Base-by-base conservation (phyloP, 2,113 vertebrate species). In the Halcyon malimbica region DNA sequence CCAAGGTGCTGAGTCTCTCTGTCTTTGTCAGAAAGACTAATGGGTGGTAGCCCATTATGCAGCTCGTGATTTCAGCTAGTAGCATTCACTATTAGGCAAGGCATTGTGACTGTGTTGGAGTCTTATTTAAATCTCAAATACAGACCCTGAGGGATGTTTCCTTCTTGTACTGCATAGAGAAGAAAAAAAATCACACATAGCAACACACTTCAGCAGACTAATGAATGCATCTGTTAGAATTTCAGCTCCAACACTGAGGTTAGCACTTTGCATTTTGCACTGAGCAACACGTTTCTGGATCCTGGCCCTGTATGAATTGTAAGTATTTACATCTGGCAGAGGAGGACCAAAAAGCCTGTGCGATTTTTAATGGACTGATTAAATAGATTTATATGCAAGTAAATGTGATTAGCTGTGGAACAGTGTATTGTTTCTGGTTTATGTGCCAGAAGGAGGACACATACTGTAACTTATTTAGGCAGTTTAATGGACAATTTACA, bases 91-190 rank as follows among this genome's bases (percentile, higher is more conserved):
- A 85, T 37, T 33, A 80, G 44, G 23, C 29, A 56, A 56, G 68
- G 42, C 21, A 70, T 75, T n/a, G 56, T 81, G 13, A 11, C 73
- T 21, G 10, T 87, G 67, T 6, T 41, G 51, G 42, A 56, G 42
- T 46, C 42, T 74, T 93, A 85, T 74, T 91, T 89, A 92, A 96
- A 89, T 64, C 62, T 64, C 80, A n/a, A 29, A 88, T 35, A 90
- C 9, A 74, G 51, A 65, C 33, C 11, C 42, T 65, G 42, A 16
- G 44, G 54, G 19, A 94, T 53, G 59, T 71, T 57, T 79, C 29
- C 17, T 78, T 80, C 93, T 94, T 93, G 39, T 48, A 64, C 18
- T 59, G 33, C 37, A 42, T 4, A 42, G 31, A n/a, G 5, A 20
- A 23, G 20, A n/a, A 39, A 68, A 37, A 44, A 79, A 83, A 71